These are phyloP conservation scores for Ryuthela nishihirai DNA, from an alignment of 2,888 invertebrate genomes.

Conservation along the genomic window DNA sequence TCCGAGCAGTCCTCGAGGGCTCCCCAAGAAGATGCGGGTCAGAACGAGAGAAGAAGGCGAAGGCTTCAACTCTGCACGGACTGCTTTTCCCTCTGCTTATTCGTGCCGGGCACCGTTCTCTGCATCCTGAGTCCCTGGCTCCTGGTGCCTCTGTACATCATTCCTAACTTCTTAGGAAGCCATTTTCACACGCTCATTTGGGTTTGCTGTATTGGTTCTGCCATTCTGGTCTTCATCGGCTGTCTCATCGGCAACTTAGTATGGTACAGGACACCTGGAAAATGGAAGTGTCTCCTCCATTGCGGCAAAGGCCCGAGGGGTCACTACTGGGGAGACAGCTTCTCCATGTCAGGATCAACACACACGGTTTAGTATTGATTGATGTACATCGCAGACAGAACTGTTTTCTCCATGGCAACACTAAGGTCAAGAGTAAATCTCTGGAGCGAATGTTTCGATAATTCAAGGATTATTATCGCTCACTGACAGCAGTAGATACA, in stretches of 20 bases:
- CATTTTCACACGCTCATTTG: constrained; percentile 16
- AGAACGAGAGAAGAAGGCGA: constrained; percentile 6
- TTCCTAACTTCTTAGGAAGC: constrained; percentile 16
- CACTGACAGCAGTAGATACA: too few species aligned
- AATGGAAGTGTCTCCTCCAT: constrained; percentile 25
- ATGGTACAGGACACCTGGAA: constrained; percentile 23
- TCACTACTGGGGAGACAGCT: constrained; percentile 30
- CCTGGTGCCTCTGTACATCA: constrained; percentile 25
- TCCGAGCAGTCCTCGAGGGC: too few species aligned
- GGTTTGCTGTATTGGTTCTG: constrained; percentile 20
- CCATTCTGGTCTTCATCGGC: constrained; percentile 19
- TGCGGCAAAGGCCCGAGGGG: constrained; percentile 23
- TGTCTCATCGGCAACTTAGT: constrained; percentile 30
- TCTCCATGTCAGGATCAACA: constrained; percentile 6
- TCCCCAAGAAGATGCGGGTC: too few species aligned
- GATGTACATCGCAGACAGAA: neutral
- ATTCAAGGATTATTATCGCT: too few species aligned
- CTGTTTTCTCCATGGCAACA: too few species aligned
- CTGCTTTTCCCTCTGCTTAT: constrained; percentile 20
- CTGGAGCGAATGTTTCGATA: too few species aligned
- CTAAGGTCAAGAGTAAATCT: too few species aligned
- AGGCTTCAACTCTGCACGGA: constrained; percentile 25
- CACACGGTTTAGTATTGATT: constrained; percentile 13
- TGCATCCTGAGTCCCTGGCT: constrained; percentile 27
- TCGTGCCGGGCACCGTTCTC: constrained; percentile 24